A percentile compares a stretch with the other conserved stretches of the same genome.
Conservation (phyloP, 2,113 vertebrate species). For the Himantopus leucocephalus region DNA sequence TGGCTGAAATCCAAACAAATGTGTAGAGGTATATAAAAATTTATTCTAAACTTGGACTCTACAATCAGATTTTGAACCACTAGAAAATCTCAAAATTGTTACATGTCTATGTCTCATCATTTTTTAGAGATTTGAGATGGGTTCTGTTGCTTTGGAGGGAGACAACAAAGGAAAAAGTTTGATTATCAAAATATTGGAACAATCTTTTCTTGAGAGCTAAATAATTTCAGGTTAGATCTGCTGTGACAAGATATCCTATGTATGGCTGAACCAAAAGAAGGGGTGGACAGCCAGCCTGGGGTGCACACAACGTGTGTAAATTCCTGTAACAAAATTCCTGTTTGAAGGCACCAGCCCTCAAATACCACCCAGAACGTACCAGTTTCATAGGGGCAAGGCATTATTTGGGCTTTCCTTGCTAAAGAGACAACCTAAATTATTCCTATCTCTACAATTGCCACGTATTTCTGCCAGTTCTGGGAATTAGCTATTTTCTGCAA, state of each 20-base stretch:
- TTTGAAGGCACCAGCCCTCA: not conserved
- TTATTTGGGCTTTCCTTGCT: not conserved
- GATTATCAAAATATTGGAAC: not conserved
- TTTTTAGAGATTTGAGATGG: not conserved
- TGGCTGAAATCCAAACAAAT: not conserved
- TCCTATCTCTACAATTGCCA: not conserved
- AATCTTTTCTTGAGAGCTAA: not conserved
- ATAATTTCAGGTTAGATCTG: not conserved
- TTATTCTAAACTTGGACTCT: not conserved
- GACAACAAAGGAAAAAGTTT: not conserved
- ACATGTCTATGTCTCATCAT: rapidly evolving
- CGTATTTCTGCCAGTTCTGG: not conserved
- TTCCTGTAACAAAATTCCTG: not conserved
- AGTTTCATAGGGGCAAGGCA: not conserved
- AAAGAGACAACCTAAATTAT: not conserved
- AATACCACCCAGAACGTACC: not conserved
- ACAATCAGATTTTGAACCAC: not conserved
- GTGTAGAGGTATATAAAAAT: not conserved
- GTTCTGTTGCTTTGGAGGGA: not conserved
- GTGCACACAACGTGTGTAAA: not conserved
- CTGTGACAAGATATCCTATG: not conserved
- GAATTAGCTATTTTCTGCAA: not conserved
- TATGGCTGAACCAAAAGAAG: not conserved
- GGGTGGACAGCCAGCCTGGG: not conserved
- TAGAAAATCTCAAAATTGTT: not conserved